These are phyloP conservation scores for Fabriciana adippe DNA, from an alignment of 2,888 invertebrate species.

Conservation along the genomic window DNA sequence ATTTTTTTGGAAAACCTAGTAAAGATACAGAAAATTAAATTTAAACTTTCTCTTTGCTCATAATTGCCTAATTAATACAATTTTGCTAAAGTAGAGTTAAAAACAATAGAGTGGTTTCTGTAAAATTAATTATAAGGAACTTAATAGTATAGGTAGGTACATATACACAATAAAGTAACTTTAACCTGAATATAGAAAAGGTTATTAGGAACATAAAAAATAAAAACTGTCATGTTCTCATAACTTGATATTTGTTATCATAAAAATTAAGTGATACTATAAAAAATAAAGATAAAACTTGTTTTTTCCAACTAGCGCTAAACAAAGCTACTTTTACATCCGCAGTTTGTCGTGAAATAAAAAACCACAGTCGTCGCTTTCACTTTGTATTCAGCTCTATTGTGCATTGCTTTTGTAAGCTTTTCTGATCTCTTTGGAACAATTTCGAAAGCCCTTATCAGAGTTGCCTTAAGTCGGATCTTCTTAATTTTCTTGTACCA, in stretches of 20 bases:
- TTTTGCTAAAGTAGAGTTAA: too few relatives aligned
- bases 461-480: slow-evolving; percentile 2
- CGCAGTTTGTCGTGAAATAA: slow-evolving; percentile 13
- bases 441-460: slow-evolving; percentile 21
- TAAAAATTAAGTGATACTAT: background rate
- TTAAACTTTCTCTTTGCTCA: too few relatives aligned
- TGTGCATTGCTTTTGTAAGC: slow-evolving; percentile 19
- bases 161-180: too few relatives aligned
- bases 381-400: slow-evolving; percentile 18
- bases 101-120: too few relatives aligned
- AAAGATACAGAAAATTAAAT: background rate
- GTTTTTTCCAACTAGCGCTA: background rate
- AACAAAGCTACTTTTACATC: slow-evolving; percentile 8
- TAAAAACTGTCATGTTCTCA: background rate
- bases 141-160: too few relatives aligned
- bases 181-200: too few relatives aligned
- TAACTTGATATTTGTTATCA: background rate
- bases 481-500: slow-evolving; percentile 8
- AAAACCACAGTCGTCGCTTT: slow-evolving; percentile 17
- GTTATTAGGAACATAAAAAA: background rate
- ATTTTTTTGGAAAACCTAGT: background rate
- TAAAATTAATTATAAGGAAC: too few relatives aligned
- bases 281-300: background rate
- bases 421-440: slow-evolving; percentile 17
- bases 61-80: too few relatives aligned